Evolutionary conservation across 1,140 invertebrate species (phyloP), one percentile per base, ranked within the genome.

Genomic region (Pogonus chalceus): DNA sequence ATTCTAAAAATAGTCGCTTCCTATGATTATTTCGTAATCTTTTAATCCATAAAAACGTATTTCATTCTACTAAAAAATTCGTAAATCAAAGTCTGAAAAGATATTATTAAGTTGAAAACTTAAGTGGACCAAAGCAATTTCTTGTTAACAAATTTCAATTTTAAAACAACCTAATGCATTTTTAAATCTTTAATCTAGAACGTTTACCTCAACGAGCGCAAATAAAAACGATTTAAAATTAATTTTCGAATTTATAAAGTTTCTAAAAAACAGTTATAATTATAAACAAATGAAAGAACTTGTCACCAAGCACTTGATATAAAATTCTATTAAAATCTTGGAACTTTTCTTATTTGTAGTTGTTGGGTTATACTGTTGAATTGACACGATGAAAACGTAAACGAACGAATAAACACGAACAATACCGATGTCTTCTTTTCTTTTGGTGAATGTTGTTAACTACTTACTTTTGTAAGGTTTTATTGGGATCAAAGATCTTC

Each of bases 301-400:
- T 43, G 18, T 43, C 18, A 43, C 26, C 4, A 7, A 31, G 14
- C 26, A 14, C 26, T 4, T 14, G 18, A 43, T 43, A 18, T 43
- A 43, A 43, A 43, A 43, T 43, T 43, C 37, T 12, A 43, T 43
- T 43, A 43, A 43, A 43, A 43, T 16, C 18, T 18, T 43, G n/a
- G n/a, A n/a, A n/a, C n/a, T n/a, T n/a, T n/a, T n/a, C n/a, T n/a
- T n/a, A n/a, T n/a, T n/a, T n/a, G n/a, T n/a, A n/a, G n/a, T n/a
- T n/a, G n/a, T n/a, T n/a, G n/a, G 4, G 26, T 31, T 31, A 4
- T 31, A 7, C 26, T 31, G 26, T 31, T 31, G 7, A 31, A 4
- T 31, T 31, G 14, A 4, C 26, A 31, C 26, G 7, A 14, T 31
- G 7, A 14, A 4, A 14, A 31, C 26, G 26, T 7, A 31, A 7